phyloP scores from a whole-genome alignment of 2,888 invertebrate genomes.

The Caenorhabditis angaria region DNA sequence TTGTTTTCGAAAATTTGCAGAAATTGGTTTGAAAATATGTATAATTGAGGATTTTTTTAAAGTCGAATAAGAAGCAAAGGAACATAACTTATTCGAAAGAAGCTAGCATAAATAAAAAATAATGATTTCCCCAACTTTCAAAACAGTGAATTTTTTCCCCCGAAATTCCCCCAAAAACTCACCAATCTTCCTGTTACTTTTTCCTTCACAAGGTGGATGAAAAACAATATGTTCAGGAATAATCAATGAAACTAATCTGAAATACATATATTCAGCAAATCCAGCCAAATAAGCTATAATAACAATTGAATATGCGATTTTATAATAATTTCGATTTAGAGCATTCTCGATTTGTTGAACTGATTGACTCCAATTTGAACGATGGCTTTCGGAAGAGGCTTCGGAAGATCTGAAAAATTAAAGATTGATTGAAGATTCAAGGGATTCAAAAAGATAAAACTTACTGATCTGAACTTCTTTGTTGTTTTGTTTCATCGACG shows the following conservation, averaged over 20 bases:
- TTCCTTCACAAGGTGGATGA: slow-evolving; percentile 56
- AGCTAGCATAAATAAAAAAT: too few relatives aligned
- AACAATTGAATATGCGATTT: slow-evolving; percentile 62
- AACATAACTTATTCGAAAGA: too few relatives aligned
- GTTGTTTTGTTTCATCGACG: slow-evolving; percentile 10
- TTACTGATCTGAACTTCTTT: slow-evolving; percentile 13
- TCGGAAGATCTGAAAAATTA: background rate
- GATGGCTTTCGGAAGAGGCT: slow-evolving; percentile 30
- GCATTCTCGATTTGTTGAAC: slow-evolving; percentile 45
- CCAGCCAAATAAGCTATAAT: slow-evolving; percentile 64
- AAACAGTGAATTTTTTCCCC: too few relatives aligned
- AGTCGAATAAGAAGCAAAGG: too few relatives aligned
- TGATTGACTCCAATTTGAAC: slow-evolving; percentile 38
- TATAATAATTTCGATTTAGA: slow-evolving; percentile 57
- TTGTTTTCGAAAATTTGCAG: too few relatives aligned
- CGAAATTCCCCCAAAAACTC: background rate
- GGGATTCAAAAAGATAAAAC: background rate
- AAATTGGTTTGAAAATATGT: too few relatives aligned
- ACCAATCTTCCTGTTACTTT: slow-evolving; percentile 50
- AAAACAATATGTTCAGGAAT: slow-evolving; percentile 59
- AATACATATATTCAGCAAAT: slow-evolving; percentile 65
- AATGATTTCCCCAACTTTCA: too few relatives aligned
- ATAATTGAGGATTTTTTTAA: too few relatives aligned
- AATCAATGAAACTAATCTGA: slow-evolving; percentile 59
- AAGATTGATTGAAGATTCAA: background rate